Evolutionary conservation across 2,888 invertebrate species (phyloP).

Genomic region (Colletes collaris): DNA sequence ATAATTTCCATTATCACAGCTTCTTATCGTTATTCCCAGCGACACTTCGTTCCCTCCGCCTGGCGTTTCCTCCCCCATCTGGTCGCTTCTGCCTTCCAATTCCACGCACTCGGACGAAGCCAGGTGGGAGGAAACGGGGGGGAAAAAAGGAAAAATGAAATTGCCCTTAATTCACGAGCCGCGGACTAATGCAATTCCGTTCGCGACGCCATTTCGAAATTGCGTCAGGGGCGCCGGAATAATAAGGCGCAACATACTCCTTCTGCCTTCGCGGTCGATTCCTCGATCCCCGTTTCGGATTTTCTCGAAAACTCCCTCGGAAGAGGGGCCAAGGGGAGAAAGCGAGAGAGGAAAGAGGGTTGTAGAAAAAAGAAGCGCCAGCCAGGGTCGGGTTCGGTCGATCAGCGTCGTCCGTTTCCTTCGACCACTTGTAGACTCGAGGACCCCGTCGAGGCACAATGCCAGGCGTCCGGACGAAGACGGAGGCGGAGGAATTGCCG

Average conservation of each 20-base stretch:
- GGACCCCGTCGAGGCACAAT: conserved; percentile 45
- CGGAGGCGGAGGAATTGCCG: conserved; percentile 50
- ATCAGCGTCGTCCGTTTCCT: conserved; percentile 38
- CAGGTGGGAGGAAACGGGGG: neutral
- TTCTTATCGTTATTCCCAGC: conserved; percentile 41
- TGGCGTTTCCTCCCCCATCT: conserved; percentile 18
- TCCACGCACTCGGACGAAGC: conserved; percentile 24
- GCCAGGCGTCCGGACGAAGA: conserved; percentile 44
- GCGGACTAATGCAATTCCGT: conserved; percentile 63
- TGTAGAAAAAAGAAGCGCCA: conserved; percentile 11
- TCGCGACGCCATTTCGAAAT: conserved; percentile 68
- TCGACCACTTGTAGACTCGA: conserved; percentile 50
- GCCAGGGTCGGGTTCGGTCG: conserved; percentile 13
- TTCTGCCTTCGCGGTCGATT: conserved; percentile 1
- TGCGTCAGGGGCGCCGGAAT: conserved; percentile 51
- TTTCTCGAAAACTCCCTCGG: no score
- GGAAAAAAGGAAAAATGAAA: conserved; percentile 34
- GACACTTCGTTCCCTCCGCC: conserved; percentile 14
- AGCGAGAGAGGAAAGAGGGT: neutral
- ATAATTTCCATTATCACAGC: conserved; percentile 35
- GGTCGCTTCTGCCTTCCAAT: conserved; percentile 32
- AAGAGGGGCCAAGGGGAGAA: neutral
- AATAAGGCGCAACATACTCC: conserved; percentile 54
- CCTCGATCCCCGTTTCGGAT: neutral
- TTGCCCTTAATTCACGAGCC: conserved; percentile 61